A percentile compares a stretch with the other conserved stretches of the same genome.
These are phyloP conservation scores for Drosophila suboccidentalis DNA, from an alignment of 2,888 invertebrate species.

Conservation along the genomic window DNA sequence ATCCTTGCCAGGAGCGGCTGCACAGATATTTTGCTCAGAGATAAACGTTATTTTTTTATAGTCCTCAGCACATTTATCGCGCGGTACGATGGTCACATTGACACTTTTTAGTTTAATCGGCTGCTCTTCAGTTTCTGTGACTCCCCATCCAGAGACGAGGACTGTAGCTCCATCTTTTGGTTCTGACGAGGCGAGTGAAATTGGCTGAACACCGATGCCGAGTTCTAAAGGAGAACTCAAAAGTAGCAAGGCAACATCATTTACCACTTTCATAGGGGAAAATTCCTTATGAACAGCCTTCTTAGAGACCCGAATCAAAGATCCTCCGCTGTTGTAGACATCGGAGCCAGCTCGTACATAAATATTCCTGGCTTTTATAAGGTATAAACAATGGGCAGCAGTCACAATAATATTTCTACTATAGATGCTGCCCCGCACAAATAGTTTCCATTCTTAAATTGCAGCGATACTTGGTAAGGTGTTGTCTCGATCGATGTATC, in stretches of 20 bases:
- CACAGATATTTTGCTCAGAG: too few relatives aligned
- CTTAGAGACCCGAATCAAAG: neutral
- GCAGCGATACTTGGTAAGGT: conserved; percentile 40
- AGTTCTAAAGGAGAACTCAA: neutral
- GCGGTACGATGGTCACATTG: conserved; percentile 2
- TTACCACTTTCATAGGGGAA: rapidly evolving
- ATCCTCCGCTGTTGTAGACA: neutral
- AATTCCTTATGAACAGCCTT: neutral
- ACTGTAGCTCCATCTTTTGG: neutral
- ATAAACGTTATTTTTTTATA: too few relatives aligned
- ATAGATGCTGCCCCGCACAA: conserved; percentile 35
- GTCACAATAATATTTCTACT: conserved; percentile 19
- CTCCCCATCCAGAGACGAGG: conserved; percentile 21
- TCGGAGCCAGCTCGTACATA: conserved; percentile 14
- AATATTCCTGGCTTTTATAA: neutral
- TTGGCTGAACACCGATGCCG: neutral
- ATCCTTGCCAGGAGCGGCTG: too few relatives aligned
- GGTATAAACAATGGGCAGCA: conserved; percentile 23
- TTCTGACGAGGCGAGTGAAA: conserved; percentile 7
- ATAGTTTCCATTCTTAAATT: neutral
- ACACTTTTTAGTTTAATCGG: conserved; percentile 3
- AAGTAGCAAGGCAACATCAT: conserved; percentile 20
- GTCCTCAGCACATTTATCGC: neutral
- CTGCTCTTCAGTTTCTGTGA: neutral
- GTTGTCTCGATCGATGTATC: neutral